Evolutionary conservation across 2,113 vertebrate species (phyloP), one percentile per base, ranked within the genome.

Genomic region (Taxidea taxus): DNA sequence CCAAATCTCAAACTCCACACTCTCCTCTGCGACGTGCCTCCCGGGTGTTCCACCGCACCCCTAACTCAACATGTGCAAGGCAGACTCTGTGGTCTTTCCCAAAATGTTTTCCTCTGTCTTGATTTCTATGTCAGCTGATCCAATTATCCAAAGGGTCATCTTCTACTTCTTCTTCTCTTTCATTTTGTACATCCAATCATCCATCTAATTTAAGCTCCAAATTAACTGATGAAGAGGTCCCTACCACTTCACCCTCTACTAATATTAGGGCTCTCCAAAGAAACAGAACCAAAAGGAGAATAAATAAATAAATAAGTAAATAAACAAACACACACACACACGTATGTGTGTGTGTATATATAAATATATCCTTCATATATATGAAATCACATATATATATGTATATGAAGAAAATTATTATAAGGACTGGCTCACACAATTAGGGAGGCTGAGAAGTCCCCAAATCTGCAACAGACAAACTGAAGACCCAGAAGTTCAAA

Each of bases 181-280:
- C 29, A 74, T 60, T 72, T 25, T 23, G 91, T 66, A 86, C 3
- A 15, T 89, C n/a, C 51, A 91, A 60, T 66, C 60, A 68, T 54
- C n/a, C 29, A 91, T 78, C 39, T 88, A 83, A 34, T 80, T 68
- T 83, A 96, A 95, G 74, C 6, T 87, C 44, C 29, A 70, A 95
- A 27, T 42, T 78, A 89, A 83, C 42, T 77, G 31, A 87, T 31
- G 3, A 88, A 81, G 74, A 80, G 3, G 29, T 39, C 42, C 16
- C 81, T 10, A 87, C 13, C 3, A 31, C 31, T 51, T 90, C 42
- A 94, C 6, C 9, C 20, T 54, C 27, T 18, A 47, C 47, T 47
- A 29, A 7, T 56, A 51, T 31, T 23, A 78, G 47, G 20, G 27
- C 27, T 62, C 34, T 66, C 47, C 62, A 94, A 70, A 88, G 34